Evolutionary conservation across 2,113 vertebrate species (phyloP), one percentile per base, ranked within the genome.

Genomic region (Galbula dea): DNA sequence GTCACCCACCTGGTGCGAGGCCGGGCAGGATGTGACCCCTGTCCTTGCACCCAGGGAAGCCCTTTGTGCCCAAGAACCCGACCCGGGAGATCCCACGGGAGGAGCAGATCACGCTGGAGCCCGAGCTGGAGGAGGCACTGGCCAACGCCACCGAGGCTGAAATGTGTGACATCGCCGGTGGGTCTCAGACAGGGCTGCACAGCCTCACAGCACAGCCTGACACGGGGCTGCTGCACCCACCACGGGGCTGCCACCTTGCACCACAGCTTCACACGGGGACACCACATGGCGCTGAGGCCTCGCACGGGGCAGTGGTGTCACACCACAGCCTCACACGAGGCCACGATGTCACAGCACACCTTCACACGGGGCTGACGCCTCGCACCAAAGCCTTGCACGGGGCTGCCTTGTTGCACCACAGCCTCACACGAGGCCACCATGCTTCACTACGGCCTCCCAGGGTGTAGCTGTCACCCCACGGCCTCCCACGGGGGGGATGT

Each of bases 121-220:
- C 99, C 0, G 99, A 99, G 97, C 96, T 99, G 95, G 99, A 99
- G 96, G 98, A 99, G 89, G 99, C 99, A 1, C 93, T 99, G 95
- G 98, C 98, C 59, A 98, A 99, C 0, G 99, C 99, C 95, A 98
- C 98, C 0, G 99, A 99, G 1, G 99, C 99, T 0, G 99, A 99
- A 95, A 99, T 99, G 99, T 99, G 99, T 15, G 99, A 99, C 84
- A 98, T 99, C 43, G 99, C 99, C 94, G 99, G 99, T 99, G 55
- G 29, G 97, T 49, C 12, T 9, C 0, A 8, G 32, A 1, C n/a
- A 6, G 9, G 57, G 52, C 52, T 9, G 12, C 21, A 22, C 9
- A 11, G 15, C 9, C 18, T 23, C 24, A 15, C 58, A 59, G 23
- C 23, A 37, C 58, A 37, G 58, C 58, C 58, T 61, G 15, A 34